Conservation (phyloP, 1,140 invertebrate species). For the Copidosoma floridanum region DNA sequence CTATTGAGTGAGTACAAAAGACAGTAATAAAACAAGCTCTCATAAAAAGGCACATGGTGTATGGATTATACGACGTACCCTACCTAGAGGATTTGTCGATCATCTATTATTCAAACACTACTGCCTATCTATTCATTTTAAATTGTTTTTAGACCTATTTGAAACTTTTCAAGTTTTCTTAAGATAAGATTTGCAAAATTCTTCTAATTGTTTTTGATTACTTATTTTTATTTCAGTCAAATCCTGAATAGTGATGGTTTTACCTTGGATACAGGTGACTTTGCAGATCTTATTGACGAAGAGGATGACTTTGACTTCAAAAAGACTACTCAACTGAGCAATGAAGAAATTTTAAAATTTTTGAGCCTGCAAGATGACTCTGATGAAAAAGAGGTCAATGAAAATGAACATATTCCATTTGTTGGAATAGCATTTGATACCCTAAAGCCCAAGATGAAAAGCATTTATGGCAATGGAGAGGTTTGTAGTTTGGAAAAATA, state of each 20-base stretch:
- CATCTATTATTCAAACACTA: not conserved
- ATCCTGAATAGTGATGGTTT: slow-evolving; percentile 17
- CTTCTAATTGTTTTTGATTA: not conserved
- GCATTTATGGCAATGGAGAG: slow-evolving; percentile 39
- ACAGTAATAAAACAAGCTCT: too few relatives aligned
- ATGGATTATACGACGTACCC: too few relatives aligned
- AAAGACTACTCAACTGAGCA: not conserved
- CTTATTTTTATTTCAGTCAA: slow-evolving; percentile 12
- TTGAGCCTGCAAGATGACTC: slow-evolving; percentile 21
- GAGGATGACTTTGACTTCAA: slow-evolving; percentile 2
- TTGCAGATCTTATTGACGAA: slow-evolving; percentile 16
- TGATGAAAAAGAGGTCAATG: not conserved
- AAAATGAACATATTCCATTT: not conserved
- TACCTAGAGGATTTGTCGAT: too few relatives aligned
- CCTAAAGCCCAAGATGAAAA: slow-evolving; percentile 36
- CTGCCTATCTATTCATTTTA: not conserved
- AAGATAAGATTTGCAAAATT: not conserved
- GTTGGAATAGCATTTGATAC: slow-evolving; percentile 34
- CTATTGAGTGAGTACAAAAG: slow-evolving; percentile 23
- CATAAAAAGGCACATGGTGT: too few relatives aligned
- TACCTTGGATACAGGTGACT: slow-evolving; percentile 22
- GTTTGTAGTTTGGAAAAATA: slow-evolving; percentile 31
- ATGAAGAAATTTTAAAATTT: slow-evolving; percentile 26
- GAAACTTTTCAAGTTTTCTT: not conserved
- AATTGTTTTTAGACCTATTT: not conserved